Base-by-base conservation (phyloP, 2,113 vertebrate genomes). In the Fregata magnificens region DNA sequence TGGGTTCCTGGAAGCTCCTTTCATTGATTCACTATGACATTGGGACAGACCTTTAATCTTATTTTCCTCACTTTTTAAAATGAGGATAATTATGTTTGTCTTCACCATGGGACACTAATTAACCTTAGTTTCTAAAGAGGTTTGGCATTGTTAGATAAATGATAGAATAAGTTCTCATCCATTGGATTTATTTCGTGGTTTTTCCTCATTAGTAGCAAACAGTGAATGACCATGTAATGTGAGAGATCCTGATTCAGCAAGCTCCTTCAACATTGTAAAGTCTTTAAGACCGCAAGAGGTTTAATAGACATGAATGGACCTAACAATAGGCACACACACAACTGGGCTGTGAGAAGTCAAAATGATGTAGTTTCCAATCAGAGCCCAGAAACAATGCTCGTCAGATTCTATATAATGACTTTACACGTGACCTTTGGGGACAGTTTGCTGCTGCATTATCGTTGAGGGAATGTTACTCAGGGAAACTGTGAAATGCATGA, bases 311-410 rank as follows among this genome's bases (percentile, higher is more conserved):
- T 58, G 61, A 88, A 61, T 38, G 52, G 34, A 61, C 16, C 19
- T 76, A 67, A 38, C 9, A 5, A 34, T 1, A 47, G 50, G 55
- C 38, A 56, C 28, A 70, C 55, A 81, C 26, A 49, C 53, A 49
- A 31, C 38, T 0, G 0, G 59, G 20, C 36, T 80, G 18, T 36
- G 55, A 83, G 59, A 59, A 83, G 63, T 59, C 72, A 83, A 58
- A 88, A 65, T 84, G 38, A 96, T 78, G 40, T 42, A 88, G 71
- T 50, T 95, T 92, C 78, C 82, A 92, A 90, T 92, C 92, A 90
- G 26, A 88, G 18, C 18, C 55, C 38, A 88, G 71, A 88, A 93
- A 88, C 63, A 50, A 73, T 42, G 76, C 20, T 89, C 88, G 80
- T 81, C 88, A 50, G n/a, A 49, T 88, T 83, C 71, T 62, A 2